A percentile compares a stretch with the other conserved stretches of the same genome.
These are phyloP conservation scores for Aporophyla nigra DNA, from an alignment of 2,888 invertebrate genomes.

Conservation along the genomic window DNA sequence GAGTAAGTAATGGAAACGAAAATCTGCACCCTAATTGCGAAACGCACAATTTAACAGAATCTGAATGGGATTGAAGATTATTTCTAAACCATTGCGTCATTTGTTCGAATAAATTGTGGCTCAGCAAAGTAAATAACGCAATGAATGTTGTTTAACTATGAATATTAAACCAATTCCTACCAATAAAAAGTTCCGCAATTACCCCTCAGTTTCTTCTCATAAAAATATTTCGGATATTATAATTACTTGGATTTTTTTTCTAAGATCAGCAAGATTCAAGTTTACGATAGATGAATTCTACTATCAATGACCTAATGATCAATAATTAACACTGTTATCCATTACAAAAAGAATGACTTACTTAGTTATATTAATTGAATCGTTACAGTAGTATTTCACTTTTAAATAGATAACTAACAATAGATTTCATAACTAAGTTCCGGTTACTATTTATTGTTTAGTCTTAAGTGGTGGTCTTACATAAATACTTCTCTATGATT, in stretches of 20 bases:
- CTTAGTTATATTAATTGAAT: background rate
- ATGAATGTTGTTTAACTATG: too few relatives aligned
- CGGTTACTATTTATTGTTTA: background rate
- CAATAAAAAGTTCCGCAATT: too few relatives aligned
- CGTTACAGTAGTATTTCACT: conserved; percentile 41
- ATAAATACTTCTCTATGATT: background rate
- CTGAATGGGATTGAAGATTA: too few relatives aligned
- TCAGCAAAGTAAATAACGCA: too few relatives aligned
- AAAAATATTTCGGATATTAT: too few relatives aligned
- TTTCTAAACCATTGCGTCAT: too few relatives aligned
- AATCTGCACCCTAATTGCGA: too few relatives aligned
- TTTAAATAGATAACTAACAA: conserved; percentile 29
- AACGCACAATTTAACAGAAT: too few relatives aligned
- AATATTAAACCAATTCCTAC: too few relatives aligned
- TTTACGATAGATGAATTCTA: background rate
- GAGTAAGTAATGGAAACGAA: background rate
- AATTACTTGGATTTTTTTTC: background rate
- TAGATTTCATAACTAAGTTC: conserved; percentile 13
- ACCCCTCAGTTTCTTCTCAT: too few relatives aligned
- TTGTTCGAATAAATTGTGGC: too few relatives aligned
- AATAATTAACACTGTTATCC: background rate
- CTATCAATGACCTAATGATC: background rate
- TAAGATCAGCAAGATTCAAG: too few relatives aligned
- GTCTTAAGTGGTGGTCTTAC: background rate
- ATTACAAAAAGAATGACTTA: conserved; percentile 14